Evolutionary conservation across 2,113 vertebrate species (phyloP).

Genomic region (Pontoporia blainvillei): DNA sequence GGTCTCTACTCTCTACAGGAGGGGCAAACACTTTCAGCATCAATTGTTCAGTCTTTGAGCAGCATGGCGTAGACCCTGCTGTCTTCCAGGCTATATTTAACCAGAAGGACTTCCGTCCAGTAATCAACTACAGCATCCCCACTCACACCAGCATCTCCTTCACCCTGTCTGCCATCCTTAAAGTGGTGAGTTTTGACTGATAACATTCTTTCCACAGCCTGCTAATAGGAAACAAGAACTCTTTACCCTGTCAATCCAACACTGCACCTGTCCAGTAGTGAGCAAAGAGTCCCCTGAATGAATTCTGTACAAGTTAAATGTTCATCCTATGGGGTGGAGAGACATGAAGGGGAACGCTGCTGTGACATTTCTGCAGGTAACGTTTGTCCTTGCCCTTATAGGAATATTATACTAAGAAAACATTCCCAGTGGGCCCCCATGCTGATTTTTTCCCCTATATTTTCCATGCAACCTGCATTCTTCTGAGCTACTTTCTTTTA

Average conservation of each 20-base stretch:
- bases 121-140: slow-evolving; percentile 82
- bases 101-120: slow-evolving; percentile 80
- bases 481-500: not conserved
- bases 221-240: not conserved
- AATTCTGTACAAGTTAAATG: not conserved
- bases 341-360: not conserved
- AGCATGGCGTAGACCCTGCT: slow-evolving; percentile 70
- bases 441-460: not conserved
- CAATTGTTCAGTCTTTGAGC: slow-evolving; percentile 27
- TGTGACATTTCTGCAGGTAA: not conserved
- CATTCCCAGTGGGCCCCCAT: not conserved
- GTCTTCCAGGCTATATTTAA: slow-evolving; percentile 82
- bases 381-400: not conserved
- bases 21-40: slow-evolving; percentile 12
- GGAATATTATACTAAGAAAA: not conserved
- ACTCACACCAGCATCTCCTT: slow-evolving; percentile 86
- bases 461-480: not conserved
- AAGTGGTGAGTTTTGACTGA: slow-evolving; percentile 80
- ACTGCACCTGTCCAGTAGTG: not conserved
- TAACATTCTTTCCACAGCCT: not conserved
- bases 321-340: not conserved
- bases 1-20: not conserved
- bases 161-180: slow-evolving; percentile 86
- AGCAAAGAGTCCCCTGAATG: not conserved
- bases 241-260: not conserved